Evolutionary conservation across 92 coral and sea anemone species (phyloP).

Genomic region (Parazoanthus swiftii): DNA sequence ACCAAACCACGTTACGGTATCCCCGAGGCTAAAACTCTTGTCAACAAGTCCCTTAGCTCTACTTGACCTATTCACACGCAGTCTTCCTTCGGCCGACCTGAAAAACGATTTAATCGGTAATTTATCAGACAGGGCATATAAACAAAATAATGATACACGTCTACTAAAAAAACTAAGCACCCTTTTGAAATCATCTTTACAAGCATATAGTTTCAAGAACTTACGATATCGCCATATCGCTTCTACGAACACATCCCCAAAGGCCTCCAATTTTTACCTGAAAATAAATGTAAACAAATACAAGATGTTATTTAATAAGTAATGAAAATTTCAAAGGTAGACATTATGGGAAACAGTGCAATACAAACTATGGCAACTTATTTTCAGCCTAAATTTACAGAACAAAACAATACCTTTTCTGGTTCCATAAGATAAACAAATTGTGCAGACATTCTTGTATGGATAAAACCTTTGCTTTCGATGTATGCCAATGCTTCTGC

Average conservation of each 20-base stretch:
- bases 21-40: neutral
- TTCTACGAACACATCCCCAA: conserved; percentile 55
- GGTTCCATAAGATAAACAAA: conserved; percentile 48
- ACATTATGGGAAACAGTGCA: neutral
- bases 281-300: neutral
- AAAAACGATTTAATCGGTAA: neutral
- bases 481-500: conserved; percentile 56
- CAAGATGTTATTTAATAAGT: neutral
- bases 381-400: neutral
- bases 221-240: neutral
- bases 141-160: neutral
- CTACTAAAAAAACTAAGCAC: neutral
- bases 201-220: neutral
- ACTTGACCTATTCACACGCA: neutral
- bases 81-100: neutral
- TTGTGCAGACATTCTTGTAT: conserved; percentile 27
- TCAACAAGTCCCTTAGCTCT: neutral
- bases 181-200: too few species aligned
- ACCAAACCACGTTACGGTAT: neutral
- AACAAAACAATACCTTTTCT: conserved; percentile 50
- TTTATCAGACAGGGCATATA: neutral
- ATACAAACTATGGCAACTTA: too few species aligned
- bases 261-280: conserved; percentile 59
- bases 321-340: too few species aligned
- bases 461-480: conserved; percentile 47